phyloP scores from a whole-genome alignment of 2,888 invertebrate species.

The Nephrotoma appendiculata region DNA sequence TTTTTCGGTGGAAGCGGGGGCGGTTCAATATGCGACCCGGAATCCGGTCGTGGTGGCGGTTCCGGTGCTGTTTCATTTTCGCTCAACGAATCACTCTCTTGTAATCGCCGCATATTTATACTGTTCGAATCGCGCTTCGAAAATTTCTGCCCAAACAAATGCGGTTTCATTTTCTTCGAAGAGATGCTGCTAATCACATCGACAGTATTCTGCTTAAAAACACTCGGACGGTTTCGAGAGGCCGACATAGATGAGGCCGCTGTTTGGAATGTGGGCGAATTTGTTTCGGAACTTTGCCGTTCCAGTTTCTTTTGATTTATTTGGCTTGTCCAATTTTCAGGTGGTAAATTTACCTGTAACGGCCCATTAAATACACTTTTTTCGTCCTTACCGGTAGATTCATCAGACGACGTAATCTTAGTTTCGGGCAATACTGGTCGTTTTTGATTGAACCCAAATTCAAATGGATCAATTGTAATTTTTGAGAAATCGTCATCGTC shows the following conservation, averaged over 20 bases:
- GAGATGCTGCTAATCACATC: conserved; percentile 34
- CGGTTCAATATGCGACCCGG: conserved; percentile 42
- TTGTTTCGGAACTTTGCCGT: conserved; percentile 3
- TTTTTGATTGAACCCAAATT: conserved; percentile 22
- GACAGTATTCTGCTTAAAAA: conserved; percentile 30
- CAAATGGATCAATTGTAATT: conserved; percentile 26
- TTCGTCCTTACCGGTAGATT: conserved; percentile 23
- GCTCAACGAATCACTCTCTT: conserved; percentile 33
- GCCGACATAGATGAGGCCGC: conserved; percentile 16
- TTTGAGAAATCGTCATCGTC: conserved; percentile 32
- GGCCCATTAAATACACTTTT: conserved; percentile 45
- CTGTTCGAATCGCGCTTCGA: conserved; percentile 31
- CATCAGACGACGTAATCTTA: conserved; percentile 19
- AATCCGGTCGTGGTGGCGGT: conserved; percentile 31
- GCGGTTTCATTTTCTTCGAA: conserved; percentile 31
- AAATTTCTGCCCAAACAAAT: conserved; percentile 31
- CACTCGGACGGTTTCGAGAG: conserved; percentile 18
- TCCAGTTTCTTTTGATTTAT: conserved; percentile 24
- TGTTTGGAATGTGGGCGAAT: conserved; percentile 3
- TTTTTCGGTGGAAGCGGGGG: conserved; percentile 62
- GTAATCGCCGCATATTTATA: conserved; percentile 32
- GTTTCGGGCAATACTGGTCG: conserved; percentile 18
- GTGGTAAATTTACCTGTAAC: conserved; percentile 52
- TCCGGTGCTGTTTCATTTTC: conserved; percentile 32
- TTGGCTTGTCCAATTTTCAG: conserved; percentile 37